Conservation (phyloP, 2,113 vertebrate species). For the Hippocampus zosterae region DNA sequence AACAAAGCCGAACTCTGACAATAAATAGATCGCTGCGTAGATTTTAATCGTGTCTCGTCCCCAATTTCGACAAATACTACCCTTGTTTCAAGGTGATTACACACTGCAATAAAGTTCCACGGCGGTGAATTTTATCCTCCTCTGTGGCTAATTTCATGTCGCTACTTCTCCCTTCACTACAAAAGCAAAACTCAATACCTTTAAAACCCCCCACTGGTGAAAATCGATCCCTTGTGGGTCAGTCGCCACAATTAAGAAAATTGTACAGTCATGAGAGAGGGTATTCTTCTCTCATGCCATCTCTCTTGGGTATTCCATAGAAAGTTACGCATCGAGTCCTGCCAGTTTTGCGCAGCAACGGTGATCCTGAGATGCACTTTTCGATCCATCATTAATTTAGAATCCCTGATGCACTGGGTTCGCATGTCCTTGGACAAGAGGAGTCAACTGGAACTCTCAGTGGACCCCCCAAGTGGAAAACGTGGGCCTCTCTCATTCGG, state of each 20-base stretch:
- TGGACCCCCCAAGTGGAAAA: background rate
- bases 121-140: background rate
- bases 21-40: conserved; percentile 15
- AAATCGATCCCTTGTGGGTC: no score
- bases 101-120: background rate
- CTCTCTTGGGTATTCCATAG: background rate
- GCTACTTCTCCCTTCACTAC: background rate
- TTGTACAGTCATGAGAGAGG: background rate
- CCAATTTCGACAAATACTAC: background rate
- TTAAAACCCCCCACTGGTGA: background rate
- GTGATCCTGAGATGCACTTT: conserved; percentile 25
- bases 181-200: background rate
- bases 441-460: conserved; percentile 21
- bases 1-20: conserved; percentile 47
- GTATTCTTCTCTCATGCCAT: no score
- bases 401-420: conserved; percentile 18
- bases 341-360: conserved; percentile 14
- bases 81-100: conserved; percentile 1
- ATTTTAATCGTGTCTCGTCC: conserved; percentile 5
- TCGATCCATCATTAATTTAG: conserved; percentile 15
- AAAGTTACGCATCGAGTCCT: background rate
- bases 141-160: background rate
- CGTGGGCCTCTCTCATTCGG: conserved; percentile 8
- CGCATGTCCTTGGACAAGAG: conserved; percentile 28
- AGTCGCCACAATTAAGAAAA: no score